These are phyloP conservation scores for Archilochus colubris DNA, from an alignment of 2,113 vertebrate species.

Conservation along the genomic window DNA sequence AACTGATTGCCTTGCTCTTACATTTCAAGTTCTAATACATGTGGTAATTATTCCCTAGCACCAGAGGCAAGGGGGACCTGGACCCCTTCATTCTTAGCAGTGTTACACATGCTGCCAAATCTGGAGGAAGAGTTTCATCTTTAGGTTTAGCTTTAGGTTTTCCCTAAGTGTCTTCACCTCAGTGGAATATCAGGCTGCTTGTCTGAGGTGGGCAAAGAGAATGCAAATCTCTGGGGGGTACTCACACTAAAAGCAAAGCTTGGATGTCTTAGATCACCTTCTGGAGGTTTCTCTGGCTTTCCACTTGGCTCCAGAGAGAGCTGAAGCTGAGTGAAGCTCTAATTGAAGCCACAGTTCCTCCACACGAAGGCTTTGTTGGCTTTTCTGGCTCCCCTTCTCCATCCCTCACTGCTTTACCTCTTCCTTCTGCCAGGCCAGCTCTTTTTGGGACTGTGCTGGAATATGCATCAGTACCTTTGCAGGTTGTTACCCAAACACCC, in stretches of 20 bases:
- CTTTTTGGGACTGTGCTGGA: not conserved
- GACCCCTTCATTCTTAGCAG: not conserved
- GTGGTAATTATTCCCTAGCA: not conserved
- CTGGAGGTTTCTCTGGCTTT: not conserved
- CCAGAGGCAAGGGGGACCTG: not conserved
- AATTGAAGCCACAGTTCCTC: rapidly evolving
- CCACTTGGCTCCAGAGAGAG: not conserved
- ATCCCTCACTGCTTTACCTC: not conserved
- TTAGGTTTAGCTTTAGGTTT: not conserved
- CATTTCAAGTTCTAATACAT: not conserved
- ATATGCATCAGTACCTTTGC: not conserved
- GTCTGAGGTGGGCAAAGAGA: not conserved
- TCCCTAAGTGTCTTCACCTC: not conserved
- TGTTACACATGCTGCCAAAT: not conserved
- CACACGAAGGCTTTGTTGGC: not conserved
- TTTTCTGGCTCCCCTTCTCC: not conserved
- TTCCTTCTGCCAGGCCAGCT: not conserved
- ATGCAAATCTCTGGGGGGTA: not conserved
- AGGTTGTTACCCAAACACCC: not conserved
- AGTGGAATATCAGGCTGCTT: not conserved
- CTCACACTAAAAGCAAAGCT: not conserved
- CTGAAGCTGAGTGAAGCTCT: not conserved
- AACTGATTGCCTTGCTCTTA: not conserved
- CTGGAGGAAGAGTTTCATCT: not conserved
- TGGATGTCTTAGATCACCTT: not conserved